These are phyloP conservation scores for Leucophenga montana DNA, from an alignment of 2,888 invertebrate species.

Conservation along the genomic window DNA sequence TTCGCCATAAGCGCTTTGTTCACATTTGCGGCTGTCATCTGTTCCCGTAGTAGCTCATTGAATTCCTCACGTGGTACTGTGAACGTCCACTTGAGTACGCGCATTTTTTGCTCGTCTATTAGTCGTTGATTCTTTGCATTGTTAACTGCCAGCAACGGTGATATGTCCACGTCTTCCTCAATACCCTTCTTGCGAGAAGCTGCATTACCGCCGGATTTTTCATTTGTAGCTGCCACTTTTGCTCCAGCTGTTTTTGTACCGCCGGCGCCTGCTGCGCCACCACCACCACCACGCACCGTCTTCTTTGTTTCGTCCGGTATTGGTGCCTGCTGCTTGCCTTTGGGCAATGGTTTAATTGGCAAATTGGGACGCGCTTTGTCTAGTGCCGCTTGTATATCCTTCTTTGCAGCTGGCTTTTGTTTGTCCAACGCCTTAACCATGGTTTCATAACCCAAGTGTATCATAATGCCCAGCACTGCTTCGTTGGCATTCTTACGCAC, in stretches of 20 bases:
- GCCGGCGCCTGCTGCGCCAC: conserved; percentile 33
- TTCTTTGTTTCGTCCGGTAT: conserved; percentile 74
- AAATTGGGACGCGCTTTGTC: conserved; percentile 90
- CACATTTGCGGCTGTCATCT: conserved; percentile 90
- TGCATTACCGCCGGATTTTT: conserved; percentile 42
- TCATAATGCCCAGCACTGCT: conserved; percentile 92
- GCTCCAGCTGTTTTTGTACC: conserved; percentile 46
- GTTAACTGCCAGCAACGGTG: conserved; percentile 85
- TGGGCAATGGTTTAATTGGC: conserved; percentile 85
- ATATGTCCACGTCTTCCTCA: conserved; percentile 88
- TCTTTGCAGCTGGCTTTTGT: conserved; percentile 82
- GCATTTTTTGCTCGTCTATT: conserved; percentile 94
- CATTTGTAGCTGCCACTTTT: conserved; percentile 43
- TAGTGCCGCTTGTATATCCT: conserved; percentile 83
- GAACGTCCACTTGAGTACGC: conserved; percentile 96
- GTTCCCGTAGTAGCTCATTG: conserved; percentile 90
- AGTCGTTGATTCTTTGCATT: conserved; percentile 93
- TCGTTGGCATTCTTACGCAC: conserved; percentile 93
- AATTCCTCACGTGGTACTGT: conserved; percentile 94
- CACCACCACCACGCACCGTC: conserved; percentile 61
- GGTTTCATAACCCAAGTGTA: conserved; percentile 85
- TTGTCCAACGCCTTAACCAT: conserved; percentile 72
- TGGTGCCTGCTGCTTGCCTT: conserved; percentile 76
- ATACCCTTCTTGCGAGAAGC: conserved; percentile 80
- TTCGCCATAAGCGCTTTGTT: conserved; percentile 90